phyloP scores from a whole-genome alignment of 2,797 vertebrate genomes.

The Acrocephalus scirpaceus region DNA sequence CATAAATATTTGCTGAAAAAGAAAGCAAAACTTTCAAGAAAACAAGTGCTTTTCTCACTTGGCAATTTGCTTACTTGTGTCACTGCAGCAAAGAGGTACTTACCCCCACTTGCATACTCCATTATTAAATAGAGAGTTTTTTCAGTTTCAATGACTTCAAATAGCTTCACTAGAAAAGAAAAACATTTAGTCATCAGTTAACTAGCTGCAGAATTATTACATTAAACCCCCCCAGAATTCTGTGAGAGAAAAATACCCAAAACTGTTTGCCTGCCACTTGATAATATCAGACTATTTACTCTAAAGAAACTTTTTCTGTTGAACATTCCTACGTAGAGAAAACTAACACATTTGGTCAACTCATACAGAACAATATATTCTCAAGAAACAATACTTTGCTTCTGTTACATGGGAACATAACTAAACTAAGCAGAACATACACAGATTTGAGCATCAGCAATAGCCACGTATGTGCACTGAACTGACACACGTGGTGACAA shows the following conservation, averaged over 20 bases:
- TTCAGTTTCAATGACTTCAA: slow-evolving; percentile 98
- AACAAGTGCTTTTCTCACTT: neutral
- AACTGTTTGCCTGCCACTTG: neutral
- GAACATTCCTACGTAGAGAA: neutral
- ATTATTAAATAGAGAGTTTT: slow-evolving; percentile 98
- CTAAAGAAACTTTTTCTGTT: neutral
- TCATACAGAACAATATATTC: neutral
- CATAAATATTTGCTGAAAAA: neutral
- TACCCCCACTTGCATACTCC: slow-evolving; percentile 99
- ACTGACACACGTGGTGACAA: neutral
- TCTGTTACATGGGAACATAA: neutral
- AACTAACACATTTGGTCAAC: neutral
- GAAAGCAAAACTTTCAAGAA: neutral
- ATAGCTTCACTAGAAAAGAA: slow-evolving; percentile 88
- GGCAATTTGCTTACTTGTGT: neutral
- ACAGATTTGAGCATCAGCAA: neutral
- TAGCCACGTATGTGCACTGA: neutral
- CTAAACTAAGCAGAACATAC: neutral
- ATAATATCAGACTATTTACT: neutral
- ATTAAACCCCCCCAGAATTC: neutral
- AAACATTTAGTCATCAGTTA: slow-evolving; percentile 11
- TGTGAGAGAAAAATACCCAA: neutral
- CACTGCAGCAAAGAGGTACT: slow-evolving; percentile 61
- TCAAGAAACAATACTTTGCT: neutral
- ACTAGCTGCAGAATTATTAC: neutral